Evolutionary conservation across 2,888 invertebrate species (phyloP), one percentile per base, ranked within the genome.

Genomic region (Protodeltote pygarga): DNA sequence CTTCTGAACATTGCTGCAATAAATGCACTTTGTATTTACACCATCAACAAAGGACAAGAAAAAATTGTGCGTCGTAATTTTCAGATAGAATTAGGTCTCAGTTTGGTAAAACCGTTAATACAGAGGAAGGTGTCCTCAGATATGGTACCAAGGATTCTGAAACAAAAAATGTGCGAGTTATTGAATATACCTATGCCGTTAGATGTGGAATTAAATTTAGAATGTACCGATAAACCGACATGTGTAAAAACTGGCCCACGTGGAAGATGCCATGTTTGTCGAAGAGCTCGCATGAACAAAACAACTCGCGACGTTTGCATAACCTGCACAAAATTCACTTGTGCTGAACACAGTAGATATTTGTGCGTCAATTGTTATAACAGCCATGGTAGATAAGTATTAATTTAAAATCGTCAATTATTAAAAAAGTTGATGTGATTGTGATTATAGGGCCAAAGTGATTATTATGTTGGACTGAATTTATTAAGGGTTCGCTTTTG

Each of bases 31-130:
- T 60, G 58, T 27, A 23, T 59, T 5, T 42, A 24, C 19, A 53
- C 52, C 24, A 41, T 47, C 1, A 59, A 59, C 21, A 59, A 13
- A 24, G 45, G 28, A 2, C 59, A 51, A 6, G 58, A 51, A 4
- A 40, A 27, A 40, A 34, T 38, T 17, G 50, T 48, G n/a, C 59
- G 58, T 11, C 58, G 58, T 14, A 53, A 60, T 5, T 59, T 59
- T 20, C 32, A 38, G n/a, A 47, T 27, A 24, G 60, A 59, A 41
- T 9, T 59, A 13, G 58, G 27, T 5, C 46, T 59, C 4, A 52
- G 31, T 15, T 38, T 58, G 58, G 42, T 58, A 29, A 52, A 47
- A 24, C 58, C 58, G 0, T 21, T 59, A 10, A 27, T 59, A 21
- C 37, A 38, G 15, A 53, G 53, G 21, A 34, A 32, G 8, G 21